Conservation (phyloP, 2,113 vertebrate genomes). For the Scophthalmus maximus region DNA sequence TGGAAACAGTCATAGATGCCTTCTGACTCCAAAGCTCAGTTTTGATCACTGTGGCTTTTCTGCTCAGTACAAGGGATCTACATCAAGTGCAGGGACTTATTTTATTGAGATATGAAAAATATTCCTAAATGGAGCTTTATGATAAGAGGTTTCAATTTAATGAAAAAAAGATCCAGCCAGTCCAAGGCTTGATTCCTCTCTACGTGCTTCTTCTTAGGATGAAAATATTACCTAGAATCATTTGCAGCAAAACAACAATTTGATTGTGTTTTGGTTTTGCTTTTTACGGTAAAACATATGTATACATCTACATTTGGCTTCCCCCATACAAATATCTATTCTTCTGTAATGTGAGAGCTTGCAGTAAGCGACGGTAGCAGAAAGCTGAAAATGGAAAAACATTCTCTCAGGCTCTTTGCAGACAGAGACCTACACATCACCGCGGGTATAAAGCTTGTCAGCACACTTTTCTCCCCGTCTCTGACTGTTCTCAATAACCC, state of each 20-base stretch:
- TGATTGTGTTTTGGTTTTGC: not conserved
- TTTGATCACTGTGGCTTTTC: slow-evolving; percentile 14
- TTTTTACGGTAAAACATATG: not conserved
- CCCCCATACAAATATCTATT: not conserved
- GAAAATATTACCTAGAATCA: not conserved
- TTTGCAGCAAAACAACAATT: not conserved
- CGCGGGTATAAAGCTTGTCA: slow-evolving; percentile 60
- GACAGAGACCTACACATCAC: slow-evolving; percentile 52
- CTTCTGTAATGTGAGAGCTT: slow-evolving; percentile 1
- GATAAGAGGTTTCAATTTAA: slow-evolving; percentile 4
- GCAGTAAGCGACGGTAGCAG: slow-evolving; percentile 29
- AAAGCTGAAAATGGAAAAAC: slow-evolving; percentile 44
- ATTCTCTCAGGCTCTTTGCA: slow-evolving; percentile 53
- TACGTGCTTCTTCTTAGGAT: not conserved
- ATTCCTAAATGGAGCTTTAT: not conserved
- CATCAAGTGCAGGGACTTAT: slow-evolving; percentile 4
- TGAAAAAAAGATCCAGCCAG: slow-evolving; percentile 6
- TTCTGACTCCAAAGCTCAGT: not conserved
- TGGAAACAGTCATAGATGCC: not conserved
- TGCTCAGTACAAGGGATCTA: not conserved
- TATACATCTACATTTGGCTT: slow-evolving; percentile 35
- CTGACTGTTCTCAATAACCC: slow-evolving; percentile 63
- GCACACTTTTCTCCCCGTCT: slow-evolving; percentile 52
- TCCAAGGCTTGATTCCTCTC: not conserved
- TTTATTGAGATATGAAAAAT: slow-evolving; percentile 5